Conservation (phyloP, 2,113 vertebrate genomes). For the Chionomys nivalis region DNA sequence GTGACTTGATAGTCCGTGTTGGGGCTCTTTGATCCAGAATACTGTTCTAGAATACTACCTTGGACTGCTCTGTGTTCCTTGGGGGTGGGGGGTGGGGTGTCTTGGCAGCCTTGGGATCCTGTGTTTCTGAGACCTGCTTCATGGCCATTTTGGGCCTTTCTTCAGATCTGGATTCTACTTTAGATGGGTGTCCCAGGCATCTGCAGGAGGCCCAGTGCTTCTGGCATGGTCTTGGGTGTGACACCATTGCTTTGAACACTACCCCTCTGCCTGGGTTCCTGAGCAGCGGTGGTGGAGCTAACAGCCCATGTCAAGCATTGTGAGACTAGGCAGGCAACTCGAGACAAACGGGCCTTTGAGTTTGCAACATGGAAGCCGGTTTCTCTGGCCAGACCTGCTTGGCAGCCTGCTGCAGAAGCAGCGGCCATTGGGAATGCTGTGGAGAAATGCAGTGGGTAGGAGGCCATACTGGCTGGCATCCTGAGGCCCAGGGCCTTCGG, state of each 20-base stretch:
- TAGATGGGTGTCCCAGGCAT: background rate
- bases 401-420: conserved; percentile 49
- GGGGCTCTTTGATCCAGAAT: background rate
- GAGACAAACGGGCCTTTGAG: conserved; percentile 72
- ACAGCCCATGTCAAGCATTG: background rate
- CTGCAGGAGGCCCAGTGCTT: background rate
- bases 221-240: background rate
- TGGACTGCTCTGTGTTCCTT: background rate
- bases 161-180: background rate
- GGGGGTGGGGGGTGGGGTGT: background rate
- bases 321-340: background rate
- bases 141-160: background rate
- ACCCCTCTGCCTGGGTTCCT: conserved; percentile 32
- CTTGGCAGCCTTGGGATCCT: background rate
- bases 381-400: conserved; percentile 69
- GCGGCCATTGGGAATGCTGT: conserved; percentile 33
- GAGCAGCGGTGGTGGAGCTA: background rate
- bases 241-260: background rate
- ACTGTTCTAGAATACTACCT: background rate
- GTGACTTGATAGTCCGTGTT: background rate
- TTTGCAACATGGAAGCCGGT: conserved; percentile 64
- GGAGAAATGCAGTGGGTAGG: conserved; percentile 8
- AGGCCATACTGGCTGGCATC: background rate
- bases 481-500: background rate
- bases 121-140: background rate